phyloP scores from a whole-genome alignment of 2,113 vertebrate genomes.

The Colius striatus region DNA sequence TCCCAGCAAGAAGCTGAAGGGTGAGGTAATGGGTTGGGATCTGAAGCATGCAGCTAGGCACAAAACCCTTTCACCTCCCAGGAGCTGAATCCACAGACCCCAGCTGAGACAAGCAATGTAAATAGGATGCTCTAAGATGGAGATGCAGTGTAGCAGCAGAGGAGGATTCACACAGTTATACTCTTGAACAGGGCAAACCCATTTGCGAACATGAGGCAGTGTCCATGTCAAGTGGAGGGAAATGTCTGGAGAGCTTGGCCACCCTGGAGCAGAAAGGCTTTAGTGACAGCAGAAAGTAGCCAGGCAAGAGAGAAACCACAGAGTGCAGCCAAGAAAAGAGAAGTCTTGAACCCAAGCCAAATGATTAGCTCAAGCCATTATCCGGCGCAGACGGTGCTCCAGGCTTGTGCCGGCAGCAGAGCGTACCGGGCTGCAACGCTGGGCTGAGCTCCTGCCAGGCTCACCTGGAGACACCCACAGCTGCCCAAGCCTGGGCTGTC shows the following conservation, averaged over 20 bases:
- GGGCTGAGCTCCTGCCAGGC: not conserved
- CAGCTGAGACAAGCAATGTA: not conserved
- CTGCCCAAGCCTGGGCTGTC: fast-evolving
- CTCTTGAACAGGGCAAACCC: not conserved
- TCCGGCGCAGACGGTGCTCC: fast-evolving
- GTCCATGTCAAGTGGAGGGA: not conserved
- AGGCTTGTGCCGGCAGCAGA: fast-evolving
- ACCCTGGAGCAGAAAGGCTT: not conserved
- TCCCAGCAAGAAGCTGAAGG: not conserved
- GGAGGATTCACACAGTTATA: not conserved
- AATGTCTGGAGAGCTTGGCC: not conserved
- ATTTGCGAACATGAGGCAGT: fast-evolving
- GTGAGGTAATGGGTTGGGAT: fast-evolving
- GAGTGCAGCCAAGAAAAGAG: not conserved
- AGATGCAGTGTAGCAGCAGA: not conserved
- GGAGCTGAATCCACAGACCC: fast-evolving
- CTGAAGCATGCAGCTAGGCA: fast-evolving
- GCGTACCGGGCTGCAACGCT: not conserved
- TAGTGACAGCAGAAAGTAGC: not conserved
- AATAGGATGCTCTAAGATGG: fast-evolving
- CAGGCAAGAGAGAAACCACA: not conserved
- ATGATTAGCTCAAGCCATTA: not conserved
- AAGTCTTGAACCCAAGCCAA: not conserved
- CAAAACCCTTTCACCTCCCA: not conserved
- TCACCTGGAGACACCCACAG: not conserved